Percentiles rank a stretch among this genome's conserved stretches.
phyloP scores from a whole-genome alignment of 2,888 invertebrate species.

The Biston stratarius region DNA sequence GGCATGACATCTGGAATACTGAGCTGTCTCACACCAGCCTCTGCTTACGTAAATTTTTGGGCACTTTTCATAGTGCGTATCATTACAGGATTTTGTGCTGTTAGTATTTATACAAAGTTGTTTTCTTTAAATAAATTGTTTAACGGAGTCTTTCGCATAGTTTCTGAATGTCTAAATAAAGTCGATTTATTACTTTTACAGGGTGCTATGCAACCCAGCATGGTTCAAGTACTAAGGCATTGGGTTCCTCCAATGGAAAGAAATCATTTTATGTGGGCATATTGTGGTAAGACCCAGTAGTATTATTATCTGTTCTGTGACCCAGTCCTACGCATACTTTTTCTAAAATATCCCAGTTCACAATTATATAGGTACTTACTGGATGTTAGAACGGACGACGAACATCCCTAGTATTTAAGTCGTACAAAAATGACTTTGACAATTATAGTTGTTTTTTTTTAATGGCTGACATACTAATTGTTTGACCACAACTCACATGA shows the following conservation, averaged over 20 bases:
- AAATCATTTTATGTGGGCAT: conserved; percentile 81
- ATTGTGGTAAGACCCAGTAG: conserved; percentile 76
- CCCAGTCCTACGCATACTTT: background rate
- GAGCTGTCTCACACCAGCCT: conserved; percentile 71
- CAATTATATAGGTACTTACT: too few species aligned
- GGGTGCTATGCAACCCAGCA: conserved; percentile 82
- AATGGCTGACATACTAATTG: too few species aligned
- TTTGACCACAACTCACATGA: too few species aligned
- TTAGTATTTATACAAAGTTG: conserved; percentile 52
- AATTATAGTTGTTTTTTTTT: too few species aligned
- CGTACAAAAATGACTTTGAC: too few species aligned
- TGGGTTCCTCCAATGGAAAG: conserved; percentile 82
- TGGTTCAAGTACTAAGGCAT: conserved; percentile 77
- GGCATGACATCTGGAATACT: conserved; percentile 72
- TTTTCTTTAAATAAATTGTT: background rate
- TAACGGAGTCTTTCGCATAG: background rate
- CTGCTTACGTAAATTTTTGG: conserved; percentile 74
- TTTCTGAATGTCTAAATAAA: background rate
- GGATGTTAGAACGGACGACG: too few species aligned
- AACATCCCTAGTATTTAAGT: too few species aligned
- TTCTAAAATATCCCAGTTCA: background rate
- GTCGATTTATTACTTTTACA: conserved; percentile 39
- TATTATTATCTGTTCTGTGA: too few species aligned
- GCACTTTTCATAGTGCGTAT: conserved; percentile 68
- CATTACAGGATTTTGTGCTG: conserved; percentile 76